Percentiles rank a stretch among this genome's conserved stretches.
Conservation (phyloP, 1,140 invertebrate species). For the Uloborus diversus region DNA sequence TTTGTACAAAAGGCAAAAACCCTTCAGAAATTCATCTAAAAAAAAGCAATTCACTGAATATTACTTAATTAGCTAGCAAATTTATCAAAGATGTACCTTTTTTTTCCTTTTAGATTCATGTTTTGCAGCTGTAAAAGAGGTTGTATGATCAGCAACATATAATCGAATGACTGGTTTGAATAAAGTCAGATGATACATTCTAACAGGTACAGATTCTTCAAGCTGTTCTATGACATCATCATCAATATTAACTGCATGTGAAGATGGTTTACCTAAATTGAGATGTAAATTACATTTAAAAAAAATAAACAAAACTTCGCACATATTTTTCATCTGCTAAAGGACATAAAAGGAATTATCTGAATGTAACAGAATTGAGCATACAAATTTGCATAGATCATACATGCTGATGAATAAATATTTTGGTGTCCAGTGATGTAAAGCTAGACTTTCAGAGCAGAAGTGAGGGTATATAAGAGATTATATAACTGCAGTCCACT, state of each 20-base stretch:
- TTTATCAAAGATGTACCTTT: conserved; percentile 30
- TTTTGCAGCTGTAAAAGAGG: conserved; percentile 60
- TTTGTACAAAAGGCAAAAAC: too few species aligned
- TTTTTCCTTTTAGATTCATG: conserved; percentile 11
- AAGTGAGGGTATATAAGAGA: too few species aligned
- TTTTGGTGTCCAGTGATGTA: too few species aligned
- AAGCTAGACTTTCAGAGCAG: too few species aligned
- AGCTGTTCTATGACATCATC: conserved; percentile 64
- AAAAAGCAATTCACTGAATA: too few species aligned
- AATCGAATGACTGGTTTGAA: conserved; percentile 64
- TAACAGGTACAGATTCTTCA: conserved; percentile 65
- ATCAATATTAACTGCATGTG: conserved; percentile 40
- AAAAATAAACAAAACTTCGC: conserved; percentile 51
- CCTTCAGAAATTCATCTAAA: too few species aligned
- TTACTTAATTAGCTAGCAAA: too few species aligned
- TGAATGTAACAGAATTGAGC: not conserved
- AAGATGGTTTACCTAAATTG: not conserved
- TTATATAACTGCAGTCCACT: too few species aligned
- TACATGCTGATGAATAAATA: too few species aligned
- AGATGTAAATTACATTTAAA: too few species aligned
- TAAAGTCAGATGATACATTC: conserved; percentile 65
- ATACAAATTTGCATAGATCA: not conserved
- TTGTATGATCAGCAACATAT: conserved; percentile 62
- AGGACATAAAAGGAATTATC: not conserved
- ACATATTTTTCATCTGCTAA: not conserved